Evolutionary conservation across 2,888 invertebrate species (phyloP), one percentile per base, ranked within the genome.

Genomic region (Ophioninae sp.): DNA sequence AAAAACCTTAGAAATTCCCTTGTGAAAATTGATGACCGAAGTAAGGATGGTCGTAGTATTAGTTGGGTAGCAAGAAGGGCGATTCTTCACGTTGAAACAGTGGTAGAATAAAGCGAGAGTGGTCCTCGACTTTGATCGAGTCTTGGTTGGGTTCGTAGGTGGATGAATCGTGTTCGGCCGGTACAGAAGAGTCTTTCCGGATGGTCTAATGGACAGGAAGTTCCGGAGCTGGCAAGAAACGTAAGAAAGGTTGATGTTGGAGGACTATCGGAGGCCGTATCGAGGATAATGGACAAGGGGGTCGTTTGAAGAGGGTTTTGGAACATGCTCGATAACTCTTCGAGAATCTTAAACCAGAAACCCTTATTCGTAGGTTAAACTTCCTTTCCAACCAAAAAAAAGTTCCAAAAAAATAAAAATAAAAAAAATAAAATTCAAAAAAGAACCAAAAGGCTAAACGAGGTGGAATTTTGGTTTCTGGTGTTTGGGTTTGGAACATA

Each of bases 121-220:
- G 56, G 69, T n/a, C 61, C 39, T 80, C 9, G 58, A 69, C 75
- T 64, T 58, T 76, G 71, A 51, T 51, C 44, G 64, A 64, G 30
- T 20, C 56, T 51, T 67, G 2, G 10, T 10, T 20, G 64, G 3
- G 44, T 56, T 41, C 37, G 10, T 17, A 61, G 37, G 68, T 71
- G 51, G 68, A 79, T 73, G 73, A 73, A 71, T 75, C 73, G 39
- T 51, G 44, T 59, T 74, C 37, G 73, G 64, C 69, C 65, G 58
- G 44, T 76, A 72, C 41, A 75, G 23, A 67, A 23, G 74, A 59
- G 56, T 20, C 69, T 74, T 51, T 44, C 71, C 67, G 84, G 84
- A 81, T 81, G 73, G 39, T 81, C 74, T 75, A 81, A 81, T 71
- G 65, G 71, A 78, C 75, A 72, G 71, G 75, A 84, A 79, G 71